phyloP scores from a whole-genome alignment of 1,140 invertebrate genomes.

The Lepidotrigona ventralis region DNA sequence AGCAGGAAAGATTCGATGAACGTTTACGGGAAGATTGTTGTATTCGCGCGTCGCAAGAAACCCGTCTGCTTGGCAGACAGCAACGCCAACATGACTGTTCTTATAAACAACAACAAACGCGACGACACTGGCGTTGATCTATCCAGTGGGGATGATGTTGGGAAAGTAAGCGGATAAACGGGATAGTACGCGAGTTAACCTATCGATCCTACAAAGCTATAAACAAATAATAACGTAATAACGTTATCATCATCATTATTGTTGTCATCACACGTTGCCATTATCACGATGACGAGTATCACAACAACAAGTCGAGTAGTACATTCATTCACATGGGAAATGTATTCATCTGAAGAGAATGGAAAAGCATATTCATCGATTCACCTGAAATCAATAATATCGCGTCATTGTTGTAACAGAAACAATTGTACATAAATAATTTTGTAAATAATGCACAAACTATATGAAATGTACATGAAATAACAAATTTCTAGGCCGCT shows the following conservation, averaged over 20 bases:
- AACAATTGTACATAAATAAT: not conserved
- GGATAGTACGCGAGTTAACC: not conserved
- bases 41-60: constrained; percentile 58
- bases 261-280: not conserved
- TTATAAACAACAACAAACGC: constrained; percentile 39
- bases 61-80: constrained; percentile 59
- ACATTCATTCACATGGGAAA: not conserved
- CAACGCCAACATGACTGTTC: constrained; percentile 61
- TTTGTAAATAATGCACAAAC: constrained; percentile 14
- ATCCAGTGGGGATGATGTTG: too few species aligned
- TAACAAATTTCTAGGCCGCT: not conserved
- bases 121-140: not conserved
- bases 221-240: not conserved
- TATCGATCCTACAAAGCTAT: not conserved
- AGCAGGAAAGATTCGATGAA: constrained; percentile 1
- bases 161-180: not conserved
- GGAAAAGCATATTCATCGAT: not conserved
- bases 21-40: constrained; percentile 40
- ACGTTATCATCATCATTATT: not conserved
- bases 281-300: not conserved
- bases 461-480: not conserved
- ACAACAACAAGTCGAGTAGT: not conserved
- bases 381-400: not conserved
- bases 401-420: not conserved
- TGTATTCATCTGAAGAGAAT: not conserved